A percentile compares a stretch with the other conserved stretches of the same genome.
phyloP scores from a whole-genome alignment of 2,888 invertebrate species.

The Nymphalis urticae region DNA sequence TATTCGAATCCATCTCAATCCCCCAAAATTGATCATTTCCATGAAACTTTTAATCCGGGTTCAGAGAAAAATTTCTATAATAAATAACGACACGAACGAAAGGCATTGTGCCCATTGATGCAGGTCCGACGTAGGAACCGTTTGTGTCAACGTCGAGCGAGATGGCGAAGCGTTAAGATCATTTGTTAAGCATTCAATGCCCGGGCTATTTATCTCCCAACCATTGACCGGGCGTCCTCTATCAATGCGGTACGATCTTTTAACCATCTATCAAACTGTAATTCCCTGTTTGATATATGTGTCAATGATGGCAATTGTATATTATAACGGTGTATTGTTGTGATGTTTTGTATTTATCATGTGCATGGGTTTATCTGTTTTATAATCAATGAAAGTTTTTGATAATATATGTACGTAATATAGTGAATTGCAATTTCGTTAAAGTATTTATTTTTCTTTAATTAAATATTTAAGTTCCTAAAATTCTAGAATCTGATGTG shows the following conservation, averaged over 20 bases:
- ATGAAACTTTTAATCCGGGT: constrained; percentile 26
- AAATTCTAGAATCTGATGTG: too few species aligned
- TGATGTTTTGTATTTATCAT: constrained; percentile 13
- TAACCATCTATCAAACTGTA: constrained; percentile 59
- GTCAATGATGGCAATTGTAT: constrained; percentile 24
- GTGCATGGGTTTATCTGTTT: too few species aligned
- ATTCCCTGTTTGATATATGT: constrained; percentile 41
- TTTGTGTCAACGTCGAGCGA: constrained; percentile 53
- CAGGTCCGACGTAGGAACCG: constrained; percentile 61
- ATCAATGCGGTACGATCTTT: constrained; percentile 58
- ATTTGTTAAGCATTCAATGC: constrained; percentile 73
- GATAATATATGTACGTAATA: too few species aligned
- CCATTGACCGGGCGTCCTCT: constrained; percentile 64
- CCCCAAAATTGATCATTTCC: constrained; percentile 7
- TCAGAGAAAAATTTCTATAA: constrained; percentile 44
- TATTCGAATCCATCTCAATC: not conserved
- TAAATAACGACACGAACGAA: constrained; percentile 52
- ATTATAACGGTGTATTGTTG: not conserved
- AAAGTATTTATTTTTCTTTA: too few species aligned
- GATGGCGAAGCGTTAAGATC: constrained; percentile 52
- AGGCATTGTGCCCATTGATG: constrained; percentile 59
- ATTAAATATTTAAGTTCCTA: too few species aligned
- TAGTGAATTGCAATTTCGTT: too few species aligned
- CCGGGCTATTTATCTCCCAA: constrained; percentile 60
- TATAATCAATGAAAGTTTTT: too few species aligned